Conservation (phyloP, 1,140 invertebrate species). For the Heliconius nattereri region DNA sequence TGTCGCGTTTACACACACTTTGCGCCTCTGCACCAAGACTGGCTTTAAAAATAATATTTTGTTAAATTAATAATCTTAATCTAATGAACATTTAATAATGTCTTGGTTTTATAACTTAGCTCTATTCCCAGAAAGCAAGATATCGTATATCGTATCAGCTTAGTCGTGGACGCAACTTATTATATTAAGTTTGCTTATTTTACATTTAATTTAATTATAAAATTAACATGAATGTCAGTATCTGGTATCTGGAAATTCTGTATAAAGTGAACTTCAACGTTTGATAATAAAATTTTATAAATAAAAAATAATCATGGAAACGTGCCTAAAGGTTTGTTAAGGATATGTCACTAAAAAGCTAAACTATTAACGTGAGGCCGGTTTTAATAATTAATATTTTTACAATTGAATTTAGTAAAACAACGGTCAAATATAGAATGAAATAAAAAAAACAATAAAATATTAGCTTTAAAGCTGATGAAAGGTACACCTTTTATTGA, state of each 20-base stretch:
- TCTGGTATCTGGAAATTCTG: not conserved
- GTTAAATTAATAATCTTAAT: not conserved
- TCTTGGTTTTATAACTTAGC: not conserved
- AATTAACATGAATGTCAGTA: not conserved
- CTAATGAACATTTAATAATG: not conserved
- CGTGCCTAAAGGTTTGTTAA: not conserved
- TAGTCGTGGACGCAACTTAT: not conserved
- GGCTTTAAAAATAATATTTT: not conserved
- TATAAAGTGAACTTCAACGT: not conserved
- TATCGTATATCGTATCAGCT: not conserved
- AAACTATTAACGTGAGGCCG: not conserved
- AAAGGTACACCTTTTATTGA: conserved; percentile 5
- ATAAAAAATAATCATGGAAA: not conserved
- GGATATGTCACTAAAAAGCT: not conserved
- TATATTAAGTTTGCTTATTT: not conserved
- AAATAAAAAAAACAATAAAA: not conserved
- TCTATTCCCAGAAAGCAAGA: not conserved
- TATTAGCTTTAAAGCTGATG: not conserved
- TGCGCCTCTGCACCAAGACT: too few species aligned
- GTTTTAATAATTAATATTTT: too few species aligned
- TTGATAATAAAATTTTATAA: not conserved
- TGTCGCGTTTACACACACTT: too few species aligned
- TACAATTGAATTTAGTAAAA: not conserved
- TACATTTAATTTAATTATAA: conserved; percentile 5
- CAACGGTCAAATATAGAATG: not conserved